phyloP scores from a whole-genome alignment of 1,140 invertebrate species.

The Drosophila tani region DNA sequence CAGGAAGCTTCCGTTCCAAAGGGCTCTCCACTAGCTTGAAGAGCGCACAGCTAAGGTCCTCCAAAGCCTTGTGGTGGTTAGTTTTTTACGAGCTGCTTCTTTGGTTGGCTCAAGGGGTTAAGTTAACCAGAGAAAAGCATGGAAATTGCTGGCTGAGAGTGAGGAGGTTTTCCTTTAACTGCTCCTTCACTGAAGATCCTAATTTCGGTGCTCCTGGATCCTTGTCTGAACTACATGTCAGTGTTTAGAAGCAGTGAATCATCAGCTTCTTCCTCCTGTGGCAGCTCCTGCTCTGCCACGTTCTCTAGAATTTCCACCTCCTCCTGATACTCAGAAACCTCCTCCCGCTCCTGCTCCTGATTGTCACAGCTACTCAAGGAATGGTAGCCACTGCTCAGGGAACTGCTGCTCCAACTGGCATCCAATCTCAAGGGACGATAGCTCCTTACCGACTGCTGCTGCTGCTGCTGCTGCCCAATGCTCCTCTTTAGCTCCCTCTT shows the following conservation, averaged over 20 bases:
- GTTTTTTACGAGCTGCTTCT: constrained; percentile 8
- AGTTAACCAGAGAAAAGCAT: not conserved
- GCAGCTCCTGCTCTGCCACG: constrained; percentile 3
- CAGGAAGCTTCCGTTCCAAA: constrained; percentile 5
- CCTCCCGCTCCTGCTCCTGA: constrained; percentile 24
- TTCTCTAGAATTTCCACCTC: not conserved
- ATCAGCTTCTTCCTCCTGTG: not conserved
- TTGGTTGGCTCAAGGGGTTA: constrained; percentile 8
- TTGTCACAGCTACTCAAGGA: constrained; percentile 35
- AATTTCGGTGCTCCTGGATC: not conserved
- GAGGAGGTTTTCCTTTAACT: not conserved
- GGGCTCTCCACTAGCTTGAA: constrained; percentile 13
- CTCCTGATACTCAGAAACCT: constrained; percentile 1
- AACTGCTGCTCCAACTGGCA: constrained; percentile 51
- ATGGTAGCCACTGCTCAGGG: constrained; percentile 67
- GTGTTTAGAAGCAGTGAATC: constrained; percentile 34
- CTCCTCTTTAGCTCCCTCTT: constrained; percentile 70
- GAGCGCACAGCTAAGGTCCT: constrained; percentile 12
- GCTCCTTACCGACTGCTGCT: constrained; percentile 28
- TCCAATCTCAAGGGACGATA: constrained; percentile 37
- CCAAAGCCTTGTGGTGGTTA: constrained; percentile 7
- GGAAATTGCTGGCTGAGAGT: not conserved
- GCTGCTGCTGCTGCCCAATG: constrained; percentile 68
- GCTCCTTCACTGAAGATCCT: not conserved
- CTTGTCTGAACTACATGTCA: constrained; percentile 26